Conservation (phyloP, 2,113 vertebrate species). For the Amphilophus citrinellus region DNA sequence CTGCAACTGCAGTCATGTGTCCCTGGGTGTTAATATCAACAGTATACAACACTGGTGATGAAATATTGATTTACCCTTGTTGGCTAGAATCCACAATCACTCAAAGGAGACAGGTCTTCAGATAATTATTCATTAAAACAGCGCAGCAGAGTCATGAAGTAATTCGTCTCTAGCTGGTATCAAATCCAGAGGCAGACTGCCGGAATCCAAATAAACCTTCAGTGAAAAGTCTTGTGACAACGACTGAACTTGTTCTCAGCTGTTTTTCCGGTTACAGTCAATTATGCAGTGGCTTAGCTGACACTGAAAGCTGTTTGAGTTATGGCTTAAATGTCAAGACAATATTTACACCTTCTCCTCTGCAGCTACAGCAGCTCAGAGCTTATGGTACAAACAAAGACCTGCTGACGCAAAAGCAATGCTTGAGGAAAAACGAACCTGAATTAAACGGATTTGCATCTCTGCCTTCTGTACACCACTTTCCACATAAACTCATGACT, state of each 20-base stretch:
- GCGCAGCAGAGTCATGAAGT: background rate
- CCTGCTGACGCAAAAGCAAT: constrained; percentile 15
- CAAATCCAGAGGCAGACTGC: background rate
- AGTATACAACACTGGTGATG: constrained; percentile 47
- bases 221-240: constrained; percentile 17
- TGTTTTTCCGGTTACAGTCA: background rate
- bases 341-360: constrained; percentile 31
- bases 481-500: constrained; percentile 34
- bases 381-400: constrained; percentile 27
- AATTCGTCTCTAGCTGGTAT: background rate
- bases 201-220: constrained; percentile 7
- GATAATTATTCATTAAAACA: constrained; percentile 42
- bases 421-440: background rate
- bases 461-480: background rate
- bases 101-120: constrained; percentile 39
- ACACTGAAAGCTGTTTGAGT: background rate
- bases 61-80: constrained; percentile 67
- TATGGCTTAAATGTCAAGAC: background rate
- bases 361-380: constrained; percentile 4
- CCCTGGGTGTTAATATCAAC: constrained; percentile 47
- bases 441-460: constrained; percentile 22
- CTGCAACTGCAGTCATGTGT: constrained; percentile 15
- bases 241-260: constrained; percentile 9
- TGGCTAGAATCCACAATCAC: constrained; percentile 38
- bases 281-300: background rate